Evolutionary conservation across 2,113 vertebrate species (phyloP).

Genomic region (Pimephales promelas): DNA sequence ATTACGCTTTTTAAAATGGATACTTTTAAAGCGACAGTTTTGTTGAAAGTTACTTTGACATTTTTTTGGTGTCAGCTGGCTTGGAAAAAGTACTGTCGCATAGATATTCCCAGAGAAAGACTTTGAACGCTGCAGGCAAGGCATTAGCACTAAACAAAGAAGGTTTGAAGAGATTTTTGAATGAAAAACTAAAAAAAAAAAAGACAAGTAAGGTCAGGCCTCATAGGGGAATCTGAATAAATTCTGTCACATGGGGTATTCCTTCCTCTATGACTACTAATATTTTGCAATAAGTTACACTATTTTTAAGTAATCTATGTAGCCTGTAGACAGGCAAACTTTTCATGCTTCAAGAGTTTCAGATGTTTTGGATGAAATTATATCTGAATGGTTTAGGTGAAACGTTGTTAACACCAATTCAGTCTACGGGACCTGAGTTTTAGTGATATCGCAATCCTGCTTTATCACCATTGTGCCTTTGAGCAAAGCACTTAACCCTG

Average conservation of each 20-base stretch:
- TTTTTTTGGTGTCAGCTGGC: not conserved
- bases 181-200: not conserved
- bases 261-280: not conserved
- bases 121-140: slow-evolving; percentile 3
- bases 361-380: not conserved
- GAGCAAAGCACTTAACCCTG: slow-evolving; percentile 29
- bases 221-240: not conserved
- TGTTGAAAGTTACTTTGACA: slow-evolving; percentile 18
- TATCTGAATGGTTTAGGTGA: not conserved
- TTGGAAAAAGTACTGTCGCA: not conserved
- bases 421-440: not conserved
- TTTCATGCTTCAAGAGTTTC: not conserved
- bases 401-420: not conserved
- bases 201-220: slow-evolving; percentile 1
- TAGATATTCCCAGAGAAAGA: not conserved
- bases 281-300: not conserved
- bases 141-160: not conserved
- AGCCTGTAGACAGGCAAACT: not conserved
- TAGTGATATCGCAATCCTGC: slow-evolving; percentile 13
- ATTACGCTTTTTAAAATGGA: slow-evolving; percentile 12
- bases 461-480: slow-evolving; percentile 14
- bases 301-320: not conserved
- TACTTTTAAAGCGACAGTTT: not conserved
- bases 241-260: not conserved
- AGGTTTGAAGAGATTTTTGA: slow-evolving; percentile 15